Evolutionary conservation across 2,797 vertebrate species (phyloP).

Genomic region (Silurus lanzhouensis): DNA sequence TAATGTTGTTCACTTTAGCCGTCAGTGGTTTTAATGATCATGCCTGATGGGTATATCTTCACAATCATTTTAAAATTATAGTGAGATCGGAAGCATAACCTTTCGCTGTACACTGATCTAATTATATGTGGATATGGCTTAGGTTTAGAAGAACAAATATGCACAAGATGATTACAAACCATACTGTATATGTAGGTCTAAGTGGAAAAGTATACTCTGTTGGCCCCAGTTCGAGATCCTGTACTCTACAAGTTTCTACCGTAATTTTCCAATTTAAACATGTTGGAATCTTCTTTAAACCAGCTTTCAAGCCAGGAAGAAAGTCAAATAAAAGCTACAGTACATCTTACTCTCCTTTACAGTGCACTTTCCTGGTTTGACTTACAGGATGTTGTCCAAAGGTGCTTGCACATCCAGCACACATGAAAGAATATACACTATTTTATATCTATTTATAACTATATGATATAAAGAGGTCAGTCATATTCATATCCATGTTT

Average conservation of each 20-base stretch:
- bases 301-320: background rate
- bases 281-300: background rate
- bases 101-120: conserved; percentile 13
- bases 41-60: background rate
- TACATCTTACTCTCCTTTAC: background rate
- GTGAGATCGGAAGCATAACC: background rate
- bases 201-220: background rate
- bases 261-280: background rate
- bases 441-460: background rate
- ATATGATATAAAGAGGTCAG: too few relatives aligned
- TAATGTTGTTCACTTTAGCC: too few relatives aligned
- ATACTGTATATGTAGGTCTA: conserved; percentile 10
- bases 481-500: background rate
- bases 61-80: conserved; percentile 26
- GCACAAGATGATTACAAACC: conserved; percentile 22
- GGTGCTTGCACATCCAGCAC: background rate
- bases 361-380: background rate
- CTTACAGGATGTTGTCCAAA: background rate
- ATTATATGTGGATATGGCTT: conserved; percentile 38
- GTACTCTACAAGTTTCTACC: background rate
- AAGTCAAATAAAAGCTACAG: background rate
- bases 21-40: too few relatives aligned
- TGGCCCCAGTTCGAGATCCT: background rate
- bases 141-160: conserved; percentile 1
- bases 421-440: background rate